A percentile compares a stretch with the other conserved stretches of the same genome.
Conservation (phyloP, 2,888 invertebrate species). For the Druceiella hillmani region DNA sequence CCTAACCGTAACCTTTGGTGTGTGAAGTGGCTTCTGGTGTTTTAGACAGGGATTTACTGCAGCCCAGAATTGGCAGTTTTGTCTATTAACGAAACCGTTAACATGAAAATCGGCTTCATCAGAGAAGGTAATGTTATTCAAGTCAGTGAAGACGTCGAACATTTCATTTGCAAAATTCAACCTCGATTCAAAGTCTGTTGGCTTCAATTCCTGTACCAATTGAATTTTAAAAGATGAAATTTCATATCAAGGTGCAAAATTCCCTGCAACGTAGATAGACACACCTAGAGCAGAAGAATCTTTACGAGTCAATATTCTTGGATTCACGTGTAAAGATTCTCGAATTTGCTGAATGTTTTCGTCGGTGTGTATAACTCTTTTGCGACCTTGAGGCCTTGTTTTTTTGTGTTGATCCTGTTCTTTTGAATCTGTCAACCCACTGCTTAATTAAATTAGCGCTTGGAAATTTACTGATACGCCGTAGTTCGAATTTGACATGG, state of each 20-base stretch:
- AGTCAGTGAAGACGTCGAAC: too few relatives aligned
- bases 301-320: slow-evolving; percentile 5
- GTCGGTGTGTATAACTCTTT: slow-evolving; percentile 8
- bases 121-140: too few relatives aligned
- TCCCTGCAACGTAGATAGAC: slow-evolving; percentile 9
- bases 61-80: slow-evolving; percentile 4
- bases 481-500: slow-evolving; percentile 3
- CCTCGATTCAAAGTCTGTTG: slow-evolving; percentile 8
- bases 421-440: slow-evolving; percentile 10
- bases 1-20: slow-evolving; percentile 9
- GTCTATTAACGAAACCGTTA: slow-evolving; percentile 10
- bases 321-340: slow-evolving; percentile 7
- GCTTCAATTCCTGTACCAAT: slow-evolving; percentile 5
- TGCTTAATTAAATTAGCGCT: slow-evolving; percentile 11
- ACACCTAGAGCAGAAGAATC: slow-evolving; percentile 5
- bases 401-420: slow-evolving; percentile 11
- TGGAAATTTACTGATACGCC: slow-evolving; percentile 9
- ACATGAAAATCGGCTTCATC: too few relatives aligned
- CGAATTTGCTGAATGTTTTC: slow-evolving; percentile 9
- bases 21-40: slow-evolving; percentile 9
- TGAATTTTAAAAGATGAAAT: too few relatives aligned
- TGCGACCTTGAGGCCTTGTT: slow-evolving; percentile 9
- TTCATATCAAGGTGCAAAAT: too few relatives aligned
- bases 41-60: slow-evolving; percentile 6
- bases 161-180: slow-evolving; percentile 11